Evolutionary conservation across 1,140 invertebrate genomes (phyloP), one percentile per base, ranked within the genome.

Genomic region (Cardiocondyla obscurior): DNA sequence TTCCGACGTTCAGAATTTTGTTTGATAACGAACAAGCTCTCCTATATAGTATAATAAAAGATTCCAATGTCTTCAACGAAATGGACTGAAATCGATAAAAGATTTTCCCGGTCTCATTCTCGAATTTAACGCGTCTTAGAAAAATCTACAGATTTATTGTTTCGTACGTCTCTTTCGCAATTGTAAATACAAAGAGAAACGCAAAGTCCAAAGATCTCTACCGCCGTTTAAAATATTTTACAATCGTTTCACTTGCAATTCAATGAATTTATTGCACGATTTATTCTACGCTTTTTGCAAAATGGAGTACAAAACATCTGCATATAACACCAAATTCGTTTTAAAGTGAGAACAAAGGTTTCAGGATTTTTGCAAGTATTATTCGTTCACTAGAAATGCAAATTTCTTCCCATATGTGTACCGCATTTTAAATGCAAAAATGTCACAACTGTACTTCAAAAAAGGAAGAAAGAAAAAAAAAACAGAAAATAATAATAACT

Each of bases 61-160:
- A n/a, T 22, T 22, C 19, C 42, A 46, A 74, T 69, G 70, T 62
- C n/a, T 28, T 46, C 10, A 62, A 62, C 12, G 16, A 86, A 82
- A 82, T 85, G 19, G 36, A 28, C 36, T 42, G 7, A n/a, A n/a
- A n/a, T n/a, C n/a, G n/a, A n/a, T n/a, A n/a, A n/a, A 53, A 49
- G 33, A 76, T 25, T 53, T 39, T 62, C 62, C 62, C 22, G 25
- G 51, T 8, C 44, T 12, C 12, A n/a, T 19, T 33, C 12, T 67
- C 62, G 49, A 46, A 19, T 3, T n/a, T 55, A 42, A 2, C 39
- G 60, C 5, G 33, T 10, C 76, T 60, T n/a, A 22, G 3, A 51
- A 57, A 62, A 73, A 72, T 65, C 25, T 25, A 12, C 16, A 42
- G 28, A 86, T 82, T 85, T 82, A 82, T 25, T n/a, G n/a, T 10